Base-by-base conservation (phyloP, 2,797 vertebrate genomes). In the Lycodopsis pacificus region DNA sequence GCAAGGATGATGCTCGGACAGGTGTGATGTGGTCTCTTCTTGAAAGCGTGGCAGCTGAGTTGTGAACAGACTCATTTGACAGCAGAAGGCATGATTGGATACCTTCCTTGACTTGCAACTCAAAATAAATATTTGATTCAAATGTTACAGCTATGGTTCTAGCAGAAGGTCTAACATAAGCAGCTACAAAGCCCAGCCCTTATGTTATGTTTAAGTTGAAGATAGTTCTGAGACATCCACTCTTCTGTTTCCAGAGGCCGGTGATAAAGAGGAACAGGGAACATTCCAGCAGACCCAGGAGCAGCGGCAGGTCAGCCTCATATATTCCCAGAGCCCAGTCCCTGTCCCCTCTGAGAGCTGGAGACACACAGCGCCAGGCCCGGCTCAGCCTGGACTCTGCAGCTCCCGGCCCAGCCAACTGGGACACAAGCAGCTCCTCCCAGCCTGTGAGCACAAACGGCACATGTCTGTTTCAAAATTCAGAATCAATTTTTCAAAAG, bases 191-290 rank as follows among this genome's bases (percentile, higher is more conserved):
- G n/a, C 34, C 42, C 15, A 34, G 12, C 22, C 22, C 20, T 32
- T 51, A 10, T 63, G 25, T 19, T 36, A 22, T 42, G 14, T 53
- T 42, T 9, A 22, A 1, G 53, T 3, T 65, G 4, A 12, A 40
- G 10, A 66, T 14, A 10, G 13, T 71, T 46, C 81, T 65, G 30
- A 71, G 6, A 25, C 25, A 14, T 19, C n/a, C 2, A 0, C 9
- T 65, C 12, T 65, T 65, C 36, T 83, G 46, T 56, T 71, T 72
- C 71, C 81, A 96, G 95, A 92, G 82, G 69, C 78, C 80, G 8
- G 12, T 49, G 65, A 68, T 62, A 4, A 92, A 66, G 53, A 91
- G 81, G 68, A 93, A 73, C 65, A 81, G 34, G 15, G 83, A 36
- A 66, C 87, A 66, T 49, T 66, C 73, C 53, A 79, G 77, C 58